phyloP scores from a whole-genome alignment of 2,797 vertebrate species.

The Melanogrammus aeglefinus region DNA sequence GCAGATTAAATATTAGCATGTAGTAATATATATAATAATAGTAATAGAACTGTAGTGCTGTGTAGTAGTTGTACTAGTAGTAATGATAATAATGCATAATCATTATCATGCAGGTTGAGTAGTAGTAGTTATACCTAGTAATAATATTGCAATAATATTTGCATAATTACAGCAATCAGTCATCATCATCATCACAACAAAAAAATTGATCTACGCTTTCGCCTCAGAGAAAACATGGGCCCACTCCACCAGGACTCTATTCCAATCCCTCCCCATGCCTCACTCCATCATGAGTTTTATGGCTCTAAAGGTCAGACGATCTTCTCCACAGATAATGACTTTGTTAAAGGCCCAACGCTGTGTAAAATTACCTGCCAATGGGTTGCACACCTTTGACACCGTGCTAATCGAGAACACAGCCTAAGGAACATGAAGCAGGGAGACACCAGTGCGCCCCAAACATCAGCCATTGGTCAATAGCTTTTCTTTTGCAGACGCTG shows the following conservation, averaged over 20 bases:
- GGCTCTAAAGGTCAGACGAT: conserved; percentile 33
- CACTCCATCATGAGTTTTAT: conserved; percentile 32
- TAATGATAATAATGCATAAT: background rate
- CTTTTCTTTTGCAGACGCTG: background rate
- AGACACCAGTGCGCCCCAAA: background rate
- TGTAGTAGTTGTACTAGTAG: background rate
- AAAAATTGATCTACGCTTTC: background rate
- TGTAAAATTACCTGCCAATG: conserved; percentile 54
- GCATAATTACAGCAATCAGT: background rate
- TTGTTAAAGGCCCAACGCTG: conserved; percentile 37
- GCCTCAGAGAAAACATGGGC: background rate
- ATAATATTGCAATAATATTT: background rate
- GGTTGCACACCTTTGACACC: conserved; percentile 41
- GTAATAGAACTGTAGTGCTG: too few species aligned
- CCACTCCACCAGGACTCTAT: background rate
- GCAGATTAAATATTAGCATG: too few species aligned
- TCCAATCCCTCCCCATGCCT: background rate
- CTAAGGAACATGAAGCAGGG: background rate
- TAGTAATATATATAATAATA: background rate
- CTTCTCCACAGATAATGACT: conserved; percentile 47
- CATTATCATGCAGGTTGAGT: background rate
- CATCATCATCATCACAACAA: background rate
- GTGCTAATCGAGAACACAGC: conserved; percentile 58
- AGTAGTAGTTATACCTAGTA: background rate
- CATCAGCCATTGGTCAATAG: background rate